Percentiles rank a stretch among this genome's conserved stretches.
Conservation (phyloP, 2,113 vertebrate genomes). For the Cynoglossus semilaevis region DNA sequence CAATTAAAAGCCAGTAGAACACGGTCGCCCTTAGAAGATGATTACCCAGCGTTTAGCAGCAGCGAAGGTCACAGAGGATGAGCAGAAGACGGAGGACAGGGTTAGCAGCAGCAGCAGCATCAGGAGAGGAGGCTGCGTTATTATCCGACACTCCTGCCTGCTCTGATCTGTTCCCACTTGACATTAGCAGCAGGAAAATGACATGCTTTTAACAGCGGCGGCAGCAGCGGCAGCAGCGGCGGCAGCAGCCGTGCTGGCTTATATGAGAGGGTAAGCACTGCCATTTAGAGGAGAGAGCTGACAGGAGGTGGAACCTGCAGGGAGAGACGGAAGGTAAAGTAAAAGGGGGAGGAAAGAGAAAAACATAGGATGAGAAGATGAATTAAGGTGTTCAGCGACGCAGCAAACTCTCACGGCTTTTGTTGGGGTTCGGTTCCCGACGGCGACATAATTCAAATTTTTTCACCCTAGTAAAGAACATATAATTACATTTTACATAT, state of each 20-base stretch:
- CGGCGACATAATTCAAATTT: too few relatives aligned
- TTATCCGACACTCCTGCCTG: constrained; percentile 53
- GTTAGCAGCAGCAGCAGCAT: constrained; percentile 23
- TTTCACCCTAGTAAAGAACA: too few relatives aligned
- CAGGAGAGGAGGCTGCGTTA: constrained; percentile 44
- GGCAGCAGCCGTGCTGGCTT: constrained; percentile 36
- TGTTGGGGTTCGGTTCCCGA: too few relatives aligned
- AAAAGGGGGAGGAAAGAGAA: constrained; percentile 3
- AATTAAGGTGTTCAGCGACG: too few relatives aligned
- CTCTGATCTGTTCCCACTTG: constrained; percentile 66
- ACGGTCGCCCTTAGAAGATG: constrained; percentile 25
- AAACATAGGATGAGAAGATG: neutral
- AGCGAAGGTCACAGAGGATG: constrained; percentile 26
- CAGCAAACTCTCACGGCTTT: too few relatives aligned
- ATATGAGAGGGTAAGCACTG: constrained; percentile 59
- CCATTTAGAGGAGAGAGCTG: constrained; percentile 61
- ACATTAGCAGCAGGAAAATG: constrained; percentile 71
- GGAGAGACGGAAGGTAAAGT: constrained; percentile 23
- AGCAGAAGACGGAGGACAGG: constrained; percentile 25
- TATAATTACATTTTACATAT: too few relatives aligned
- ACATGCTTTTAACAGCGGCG: constrained; percentile 65
- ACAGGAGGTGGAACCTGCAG: constrained; percentile 52
- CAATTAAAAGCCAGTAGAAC: neutral
- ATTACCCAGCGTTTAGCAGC: constrained; percentile 18
- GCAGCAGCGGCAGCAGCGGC: constrained; percentile 3